A percentile compares a stretch with the other conserved stretches of the same genome.
Evolutionary conservation across 2,888 invertebrate genomes (phyloP).

Genomic region (Octonoba sinensis): DNA sequence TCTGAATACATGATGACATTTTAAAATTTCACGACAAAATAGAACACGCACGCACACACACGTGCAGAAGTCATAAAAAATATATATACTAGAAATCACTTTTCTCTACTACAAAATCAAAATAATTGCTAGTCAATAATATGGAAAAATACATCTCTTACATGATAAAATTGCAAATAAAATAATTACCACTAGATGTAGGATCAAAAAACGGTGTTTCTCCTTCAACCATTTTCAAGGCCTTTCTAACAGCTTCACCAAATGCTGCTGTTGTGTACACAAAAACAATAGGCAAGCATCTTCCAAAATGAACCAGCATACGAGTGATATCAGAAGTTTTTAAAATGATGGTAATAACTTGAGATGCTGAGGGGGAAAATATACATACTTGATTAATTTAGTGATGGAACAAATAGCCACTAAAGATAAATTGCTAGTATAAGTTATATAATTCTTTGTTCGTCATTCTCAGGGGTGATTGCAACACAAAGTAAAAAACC

Average conservation of each 20-base stretch:
- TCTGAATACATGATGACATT: no score
- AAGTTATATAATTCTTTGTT: not conserved
- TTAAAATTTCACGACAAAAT: no score
- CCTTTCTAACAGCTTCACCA: constrained; percentile 79
- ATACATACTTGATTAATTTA: not conserved
- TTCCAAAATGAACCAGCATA: constrained; percentile 83
- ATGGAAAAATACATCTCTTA: no score
- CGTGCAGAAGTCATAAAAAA: no score
- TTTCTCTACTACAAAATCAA: no score
- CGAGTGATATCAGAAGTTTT: constrained; percentile 80
- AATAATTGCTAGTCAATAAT: no score
- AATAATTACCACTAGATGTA: constrained; percentile 72
- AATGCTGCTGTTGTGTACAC: constrained; percentile 81
- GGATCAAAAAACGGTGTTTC: constrained; percentile 75
- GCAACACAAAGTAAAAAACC: no score
- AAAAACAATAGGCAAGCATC: constrained; percentile 83
- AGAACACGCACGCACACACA: no score
- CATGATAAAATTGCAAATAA: no score
- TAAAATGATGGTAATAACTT: constrained; percentile 75
- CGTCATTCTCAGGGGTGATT: no score
- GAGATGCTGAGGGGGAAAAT: constrained; percentile 7
- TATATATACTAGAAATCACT: no score
- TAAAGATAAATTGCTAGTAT: not conserved
- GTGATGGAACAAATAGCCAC: not conserved
- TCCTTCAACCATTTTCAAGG: constrained; percentile 79